Base-by-base conservation (phyloP, 2,888 invertebrate species). In the Amphipyra tragopoginis region DNA sequence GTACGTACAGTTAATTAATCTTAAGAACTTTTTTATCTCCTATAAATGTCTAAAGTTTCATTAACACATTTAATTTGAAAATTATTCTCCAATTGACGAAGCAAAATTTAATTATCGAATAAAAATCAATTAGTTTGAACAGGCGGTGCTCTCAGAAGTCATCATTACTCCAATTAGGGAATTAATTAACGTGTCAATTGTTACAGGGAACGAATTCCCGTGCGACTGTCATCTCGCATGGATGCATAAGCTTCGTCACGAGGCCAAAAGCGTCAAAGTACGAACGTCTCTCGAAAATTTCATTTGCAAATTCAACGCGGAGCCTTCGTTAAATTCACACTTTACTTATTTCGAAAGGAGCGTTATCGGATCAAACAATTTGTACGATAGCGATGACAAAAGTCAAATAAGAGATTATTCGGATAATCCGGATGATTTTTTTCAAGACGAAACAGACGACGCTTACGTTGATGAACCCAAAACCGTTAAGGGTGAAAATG, bases 181-280 rank as follows among this genome's bases (percentile, higher is more conserved):
- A 81, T 84, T 86, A 86, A 86, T 86, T 82, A 84, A 86, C 69
- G 61, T 68, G 67, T 81, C 79, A 66, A 86, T 93, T 91, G 90
- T 96, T 96, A 55, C 96, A 98, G 98, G 97, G 82, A 98, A 98
- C 93, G 96, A 96, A 83, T 97, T 98, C 90, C 95, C 96, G 86
- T 98, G 98, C 93, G 97, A 98, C 93, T 98, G 98, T 87, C 97
- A 97, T 79, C 95, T 98, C 82, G 96, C 96, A 64, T 98, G 98
- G 98, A 96, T 98, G 94, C 97, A 97, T 93, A 96, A 96, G 73
- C 95, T 98, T 74, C 95, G 96, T 70, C 96, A 97, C 90, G 97
- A 97, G 85, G 97, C 98, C 72, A 96, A 96, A 88, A 97, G 97
- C 90, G 93, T 95, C 68, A 96, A 96, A 90, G 95, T 97, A 77